Base-by-base conservation (phyloP, 2,888 invertebrate species). In the Chloroclysta siterata region DNA sequence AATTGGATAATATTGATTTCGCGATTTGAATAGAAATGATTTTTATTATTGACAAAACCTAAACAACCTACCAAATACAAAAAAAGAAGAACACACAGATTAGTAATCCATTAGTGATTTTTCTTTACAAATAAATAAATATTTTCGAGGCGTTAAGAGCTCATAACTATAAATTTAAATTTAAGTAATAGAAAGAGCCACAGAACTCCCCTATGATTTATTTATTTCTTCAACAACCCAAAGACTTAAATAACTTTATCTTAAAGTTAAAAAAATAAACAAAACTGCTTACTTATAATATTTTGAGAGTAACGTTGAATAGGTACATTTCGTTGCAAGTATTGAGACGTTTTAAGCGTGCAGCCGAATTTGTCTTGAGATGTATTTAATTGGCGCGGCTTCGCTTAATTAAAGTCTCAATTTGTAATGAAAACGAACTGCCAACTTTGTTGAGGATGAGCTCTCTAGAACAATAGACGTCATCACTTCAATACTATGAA, bases 351-450 rank as follows among this genome's bases (percentile, higher is more conserved):
- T 33, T 10, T 14, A 22, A 36, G 44, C 36, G 44, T 56, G 46
- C 46, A 53, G 10, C 48, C 33, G 42, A 57, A 60, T 61, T 51
- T 28, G 46, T 14, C 42, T 57, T 29, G 36, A 22, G 36, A 51
- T 28, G 53, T 42, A 15, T 57, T 46, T 65, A 60, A 65, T 65
- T 57, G 57, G 50, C 22, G 60, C 39, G 29, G 65, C 50, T 60
- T 28, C 42, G 44, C 52, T 60, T 60, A 60, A 65, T 65, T 65
- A 61, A 57, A 7, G 53, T 61, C 60, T 60, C 60, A 57, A 65
- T 61, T 65, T 46, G 53, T 51, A 54, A 60, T 61, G 46, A 54
- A 42, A 56, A 57, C 60, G 44, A 55, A 64, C 64, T 60, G 53
- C 48, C 60, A n/a, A 48, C 56, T 60, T 48, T 42, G 52, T 17